Conservation (phyloP, 2,113 vertebrate genomes). For the Verasper variegatus region DNA sequence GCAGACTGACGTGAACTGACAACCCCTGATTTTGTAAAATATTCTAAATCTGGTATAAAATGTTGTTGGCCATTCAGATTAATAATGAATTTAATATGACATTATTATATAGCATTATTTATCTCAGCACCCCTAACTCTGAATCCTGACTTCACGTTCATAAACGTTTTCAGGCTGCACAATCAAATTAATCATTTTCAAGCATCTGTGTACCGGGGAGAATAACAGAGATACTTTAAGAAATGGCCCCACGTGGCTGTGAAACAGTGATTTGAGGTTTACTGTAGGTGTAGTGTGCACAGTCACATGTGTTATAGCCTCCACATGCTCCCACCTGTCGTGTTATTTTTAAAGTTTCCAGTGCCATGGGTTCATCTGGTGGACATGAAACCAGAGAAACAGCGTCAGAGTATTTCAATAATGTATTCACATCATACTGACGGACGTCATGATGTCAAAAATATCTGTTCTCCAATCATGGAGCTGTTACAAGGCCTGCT, state of each 20-base stretch:
- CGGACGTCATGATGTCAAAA: conserved; percentile 51
- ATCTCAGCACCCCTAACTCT: no score
- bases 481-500: conserved; percentile 46
- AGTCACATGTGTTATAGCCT: conserved; percentile 26
- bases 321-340: conserved; percentile 2
- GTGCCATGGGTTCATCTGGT: conserved; percentile 68
- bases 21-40: no score
- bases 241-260: conserved; percentile 1
- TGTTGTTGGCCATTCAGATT: no score
- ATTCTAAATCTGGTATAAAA: no score
- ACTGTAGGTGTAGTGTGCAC: conserved; percentile 18
- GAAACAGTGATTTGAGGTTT: conserved; percentile 28
- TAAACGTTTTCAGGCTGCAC: conserved; percentile 3
- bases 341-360: conserved; percentile 40
- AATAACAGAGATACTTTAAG: conserved; percentile 22
- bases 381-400: conserved; percentile 54
- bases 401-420: not conserved
- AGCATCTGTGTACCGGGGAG: conserved; percentile 1
- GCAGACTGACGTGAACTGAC: not conserved
- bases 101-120: no score
- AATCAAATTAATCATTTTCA: not conserved
- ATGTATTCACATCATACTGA: conserved; percentile 5
- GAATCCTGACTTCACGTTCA: no score
- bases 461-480: conserved; percentile 15
- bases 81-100: no score